Evolutionary conservation across 30 jellyfish, hydroid and myxozoan species (phyloP), one percentile per base, ranked within the genome.

Genomic region (Aurelia sp.): DNA sequence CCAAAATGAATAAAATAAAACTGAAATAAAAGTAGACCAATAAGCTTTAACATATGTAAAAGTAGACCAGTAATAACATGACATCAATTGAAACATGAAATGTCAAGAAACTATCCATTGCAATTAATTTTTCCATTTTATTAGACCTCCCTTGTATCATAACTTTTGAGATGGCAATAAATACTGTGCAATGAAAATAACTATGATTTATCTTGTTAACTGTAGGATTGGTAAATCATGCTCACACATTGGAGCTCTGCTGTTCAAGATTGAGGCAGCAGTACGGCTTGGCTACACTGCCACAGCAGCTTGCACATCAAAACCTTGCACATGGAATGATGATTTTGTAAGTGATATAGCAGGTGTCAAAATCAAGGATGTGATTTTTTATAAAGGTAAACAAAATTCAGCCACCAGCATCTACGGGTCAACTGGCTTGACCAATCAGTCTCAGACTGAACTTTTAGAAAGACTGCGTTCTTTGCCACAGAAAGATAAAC

Each of bases 191-290:
- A n/a, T n/a, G n/a, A n/a, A n/a, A n/a, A n/a, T n/a, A n/a, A n/a
- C n/a, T n/a, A n/a, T n/a, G n/a, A n/a, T n/a, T n/a, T 65, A 12
- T 65, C 22, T 58, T 75, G 30, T 55, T 16, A 50, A 19, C n/a
- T 47, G 17, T 55, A 81, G 93, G 63, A 35, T 76, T n/a, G 96
- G 96, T 11, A 94, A 87, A 76, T 76, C 96, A 18, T 87, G 96
- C 72, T 87, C 92, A 24, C 87, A 87, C 67, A 87, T 78, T 78
- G 93, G 93, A 78, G 96, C 87, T 31, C 79, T 87, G 15, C 47
- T 86, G 33, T 86, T 86, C 47, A 81, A 81, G 60, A 81, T 81
- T 38, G 87, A 66, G 60, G 91, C 91, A 64, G 91, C 91, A 35
- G 80, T 58, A 7, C 63, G 87, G 11, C 76, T 81, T 16, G 91